Base-by-base conservation (phyloP, 2,113 vertebrate species). In the Amblyopsis rosae region DNA sequence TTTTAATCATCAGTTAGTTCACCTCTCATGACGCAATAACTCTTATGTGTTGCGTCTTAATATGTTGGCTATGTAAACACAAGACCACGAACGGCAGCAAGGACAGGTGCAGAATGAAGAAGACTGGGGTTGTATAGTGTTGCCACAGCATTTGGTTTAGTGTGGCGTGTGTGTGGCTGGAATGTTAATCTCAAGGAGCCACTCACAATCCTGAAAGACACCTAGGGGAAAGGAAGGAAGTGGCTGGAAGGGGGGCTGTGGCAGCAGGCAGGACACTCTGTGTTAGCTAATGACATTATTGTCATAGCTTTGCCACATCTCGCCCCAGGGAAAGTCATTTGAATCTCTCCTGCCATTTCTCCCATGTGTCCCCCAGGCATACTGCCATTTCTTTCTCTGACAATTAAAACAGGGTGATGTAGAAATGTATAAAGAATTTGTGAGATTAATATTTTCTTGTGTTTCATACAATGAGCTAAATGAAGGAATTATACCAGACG, bases 131-230 rank as follows among this genome's bases (percentile, higher is more conserved):
- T 70, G 72, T 59, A 26, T 26, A 54, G 47, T 16, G 76, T 82
- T 83, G 74, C 75, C 70, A 76, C 69, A 80, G 87, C 82, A 67
- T 79, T 82, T 69, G 82, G 80, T 82, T 89, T 70, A 84, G 83
- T 72, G 65, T 82, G 62, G 85, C 12, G 69, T 72, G 79, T 72
- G 79, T 86, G 86, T 90, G 88, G 35, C 15, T 82, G 74, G 90
- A 92, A 92, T 92, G 75, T 86, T 90, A 92, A 92, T 81, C 64
- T 73, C 75, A 60, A 49, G 70, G 66, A 81, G 69, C 80, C 77
- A 80, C 70, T 72, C 81, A 57, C 75, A 67, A 77, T 80, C 76
- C 69, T 86, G 82, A 87, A 79, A 68, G 81, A 81, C 79, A 74
- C 75, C 17, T 51, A 79, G 70, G 66, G 77, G 78, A 85, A 77